Base-by-base conservation (phyloP, 2,888 invertebrate species). In the Lasioglossum pauxillum region DNA sequence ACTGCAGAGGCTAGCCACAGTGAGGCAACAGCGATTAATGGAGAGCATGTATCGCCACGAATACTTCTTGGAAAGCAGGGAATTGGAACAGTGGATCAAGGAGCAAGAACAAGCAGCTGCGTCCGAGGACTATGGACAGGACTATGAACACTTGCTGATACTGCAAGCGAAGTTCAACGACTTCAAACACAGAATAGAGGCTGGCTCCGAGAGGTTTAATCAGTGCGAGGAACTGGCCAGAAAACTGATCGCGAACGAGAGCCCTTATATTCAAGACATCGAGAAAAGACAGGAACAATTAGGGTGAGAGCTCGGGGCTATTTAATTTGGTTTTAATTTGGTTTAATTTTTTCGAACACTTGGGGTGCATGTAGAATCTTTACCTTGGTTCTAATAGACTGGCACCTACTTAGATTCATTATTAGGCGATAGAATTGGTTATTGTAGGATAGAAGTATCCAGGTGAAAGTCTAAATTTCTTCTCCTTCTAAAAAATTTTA, bases 91-190 rank as follows among this genome's bases (percentile, higher is more conserved):
- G 92, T 99, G 99, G 99, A 98, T 99, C 77, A 97, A 97, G 88
- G 99, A 99, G 91, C 98, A 99, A 94, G 97, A 98, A 93, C 97
- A 98, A 77, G 97, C 97, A 0, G 99, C 99, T 1, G 97, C 97
- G 76, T 98, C 98, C 81, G 99, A 99, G 93, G 99, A 99, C 94
- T 99, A 98, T 93, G 99, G 99, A 0, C 98, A 98, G 94, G 99
- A 99, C 95, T 99, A 98, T 93, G 98, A 99, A 92, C 99, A 99
- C 95, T 95, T 99, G 77, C 94, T 98, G 95, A 97, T 98, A 92
- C 95, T 99, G 49, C 97, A 98, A 94, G 97, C 97, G 57, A 99
- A 99, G 95, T 99, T 99, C 95, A 98, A 99, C 90, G 99, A 99
- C 94, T 97, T 99, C 78, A 98, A 98, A 86, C 98, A 98, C 94